Conservation (phyloP, 2,113 vertebrate species). For the Bos indicus region DNA sequence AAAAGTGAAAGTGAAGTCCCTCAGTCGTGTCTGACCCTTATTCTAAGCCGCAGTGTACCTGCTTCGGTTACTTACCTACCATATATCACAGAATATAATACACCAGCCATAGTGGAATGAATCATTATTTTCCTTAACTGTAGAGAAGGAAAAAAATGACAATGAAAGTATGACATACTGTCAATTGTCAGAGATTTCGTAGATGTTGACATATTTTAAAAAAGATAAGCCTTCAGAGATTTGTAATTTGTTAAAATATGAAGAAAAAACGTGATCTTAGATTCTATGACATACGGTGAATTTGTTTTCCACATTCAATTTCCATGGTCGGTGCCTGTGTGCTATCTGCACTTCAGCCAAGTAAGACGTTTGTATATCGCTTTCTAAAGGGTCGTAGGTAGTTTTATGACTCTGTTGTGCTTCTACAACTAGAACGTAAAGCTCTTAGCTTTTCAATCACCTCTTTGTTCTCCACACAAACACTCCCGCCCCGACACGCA, state of each 20-base stretch:
- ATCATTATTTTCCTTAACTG: not conserved
- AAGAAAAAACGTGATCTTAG: not conserved
- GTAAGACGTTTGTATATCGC: not conserved
- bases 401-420: not conserved
- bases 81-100: slow-evolving; percentile 30
- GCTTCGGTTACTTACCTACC: slow-evolving; percentile 37
- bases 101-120: not conserved
- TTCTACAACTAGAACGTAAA: not conserved
- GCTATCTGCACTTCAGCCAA: not conserved
- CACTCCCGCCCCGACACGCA: not conserved
- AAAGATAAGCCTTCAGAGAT: not conserved
- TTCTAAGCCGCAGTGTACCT: not conserved
- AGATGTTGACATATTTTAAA: not conserved
- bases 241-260: not conserved
- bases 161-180: not conserved
- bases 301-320: slow-evolving; percentile 26
- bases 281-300: not conserved
- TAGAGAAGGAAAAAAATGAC: not conserved
- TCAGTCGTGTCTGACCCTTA: too few relatives aligned
- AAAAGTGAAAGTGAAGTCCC: too few relatives aligned
- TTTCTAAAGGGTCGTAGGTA: not conserved
- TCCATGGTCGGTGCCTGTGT: not conserved
- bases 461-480: not conserved
- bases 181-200: not conserved
- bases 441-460: not conserved